Evolutionary conservation across 2,113 vertebrate genomes (phyloP), one percentile per base, ranked within the genome.

Genomic region (Sula dactylatra): DNA sequence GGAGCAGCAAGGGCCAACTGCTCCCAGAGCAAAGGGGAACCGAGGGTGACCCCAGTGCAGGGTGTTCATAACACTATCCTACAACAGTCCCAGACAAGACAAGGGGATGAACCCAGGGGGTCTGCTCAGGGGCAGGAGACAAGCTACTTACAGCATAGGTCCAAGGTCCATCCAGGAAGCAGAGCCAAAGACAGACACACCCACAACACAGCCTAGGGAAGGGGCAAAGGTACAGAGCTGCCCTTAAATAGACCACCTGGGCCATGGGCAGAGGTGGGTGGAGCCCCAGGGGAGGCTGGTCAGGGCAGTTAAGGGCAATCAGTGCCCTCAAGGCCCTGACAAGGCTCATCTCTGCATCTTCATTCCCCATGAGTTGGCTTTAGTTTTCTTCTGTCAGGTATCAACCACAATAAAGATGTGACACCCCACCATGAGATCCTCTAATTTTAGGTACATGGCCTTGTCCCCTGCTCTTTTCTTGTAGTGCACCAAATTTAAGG

Each of bases 181-280:
- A 67, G 10, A 55, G 18, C 4, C 54, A 64, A 59, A 56, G 21
- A 10, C 10, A 55, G 4, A 4, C 29, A 56, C 42, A 69, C 3
- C 67, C 40, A 13, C 26, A 61, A 2, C 17, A 36, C 2, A 25
- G 11, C 4, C 29, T 38, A 36, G 5, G 3, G 5, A 32, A 3
- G 2, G 2, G 1, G 3, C 1, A 44, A 64, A 26, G 7, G 20
- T 9, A 4, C 31, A 21, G 12, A 16, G 9, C 34, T 14, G 22
- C 9, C 45, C 42, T 76, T 36, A 45, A 59, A 64, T 18, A 27
- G 18, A 55, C 47, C 21, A 56, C n/a, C 61, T 34, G 70, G 36
- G 56, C 58, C 16, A 6, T 4, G 13, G 69, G 26, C 17, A 38
- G 32, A 9, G 61, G 3, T 58, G 34, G 14, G 11, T 32, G 32